phyloP scores from a whole-genome alignment of 2,113 vertebrate species.

The Hoplias malabaricus region DNA sequence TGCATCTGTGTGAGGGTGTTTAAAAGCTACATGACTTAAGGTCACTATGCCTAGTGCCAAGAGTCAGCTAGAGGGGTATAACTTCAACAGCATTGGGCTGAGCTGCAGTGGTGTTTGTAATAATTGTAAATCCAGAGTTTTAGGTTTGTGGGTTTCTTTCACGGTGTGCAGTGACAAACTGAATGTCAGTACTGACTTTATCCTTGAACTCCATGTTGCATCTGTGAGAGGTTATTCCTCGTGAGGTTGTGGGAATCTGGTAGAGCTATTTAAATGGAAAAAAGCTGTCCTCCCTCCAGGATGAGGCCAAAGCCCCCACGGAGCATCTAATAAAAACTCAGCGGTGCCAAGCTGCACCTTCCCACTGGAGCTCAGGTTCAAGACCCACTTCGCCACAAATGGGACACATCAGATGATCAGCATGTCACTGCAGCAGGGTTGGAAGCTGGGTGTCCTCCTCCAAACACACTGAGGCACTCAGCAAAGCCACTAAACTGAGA shows the following conservation, averaged over 20 bases:
- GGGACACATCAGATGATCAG: not conserved
- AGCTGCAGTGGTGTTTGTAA: too few species aligned
- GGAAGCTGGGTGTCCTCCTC: not conserved
- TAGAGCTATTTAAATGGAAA: not conserved
- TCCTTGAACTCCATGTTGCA: conserved; percentile 40
- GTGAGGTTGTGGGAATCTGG: not conserved
- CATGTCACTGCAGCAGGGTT: not conserved
- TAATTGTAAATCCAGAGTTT: conserved; percentile 53
- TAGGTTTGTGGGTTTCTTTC: too few species aligned
- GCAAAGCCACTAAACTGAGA: too few species aligned
- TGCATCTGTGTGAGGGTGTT: too few species aligned
- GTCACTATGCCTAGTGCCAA: too few species aligned
- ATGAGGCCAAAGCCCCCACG: not conserved
- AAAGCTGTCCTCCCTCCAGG: not conserved
- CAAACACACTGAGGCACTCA: not conserved
- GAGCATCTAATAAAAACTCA: not conserved
- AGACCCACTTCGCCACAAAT: not conserved
- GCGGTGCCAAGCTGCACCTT: not conserved
- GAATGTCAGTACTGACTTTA: conserved; percentile 27
- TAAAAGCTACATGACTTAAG: too few species aligned
- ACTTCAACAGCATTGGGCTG: too few species aligned
- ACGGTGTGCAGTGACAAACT: conserved; percentile 51
- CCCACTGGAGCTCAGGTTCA: not conserved
- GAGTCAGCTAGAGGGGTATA: too few species aligned
- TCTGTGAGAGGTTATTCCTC: not conserved